phyloP scores from a whole-genome alignment of 2,113 vertebrate genomes.

The Pipra filicauda region DNA sequence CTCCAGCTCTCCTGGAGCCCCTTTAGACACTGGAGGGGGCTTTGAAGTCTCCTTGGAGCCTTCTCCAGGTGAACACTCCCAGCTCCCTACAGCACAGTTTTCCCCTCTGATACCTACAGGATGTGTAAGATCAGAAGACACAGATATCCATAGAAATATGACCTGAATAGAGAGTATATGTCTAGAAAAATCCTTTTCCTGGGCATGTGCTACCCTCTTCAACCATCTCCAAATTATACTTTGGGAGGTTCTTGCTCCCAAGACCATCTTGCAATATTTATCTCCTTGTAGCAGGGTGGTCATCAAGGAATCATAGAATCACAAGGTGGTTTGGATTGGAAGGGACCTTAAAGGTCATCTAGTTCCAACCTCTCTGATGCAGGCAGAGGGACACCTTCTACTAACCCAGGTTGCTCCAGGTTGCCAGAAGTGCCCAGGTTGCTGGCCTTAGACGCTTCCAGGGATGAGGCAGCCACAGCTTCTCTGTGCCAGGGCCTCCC shows the following conservation, averaged over 20 bases:
- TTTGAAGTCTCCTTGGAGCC: neutral
- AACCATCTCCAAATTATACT: neutral
- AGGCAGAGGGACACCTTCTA: neutral
- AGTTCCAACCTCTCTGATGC: neutral
- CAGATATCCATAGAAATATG: neutral
- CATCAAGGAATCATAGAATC: neutral
- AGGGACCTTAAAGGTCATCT: neutral
- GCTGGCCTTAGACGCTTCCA: neutral
- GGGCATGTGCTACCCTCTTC: neutral
- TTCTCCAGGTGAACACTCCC: neutral
- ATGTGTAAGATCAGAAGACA: neutral
- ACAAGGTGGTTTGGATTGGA: neutral
- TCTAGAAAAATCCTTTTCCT: neutral
- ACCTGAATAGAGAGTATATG: neutral
- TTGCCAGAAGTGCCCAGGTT: too few relatives aligned
- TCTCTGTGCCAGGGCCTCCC: neutral
- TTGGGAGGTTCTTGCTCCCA: neutral
- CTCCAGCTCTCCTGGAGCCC: neutral
- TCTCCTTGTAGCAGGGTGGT: neutral
- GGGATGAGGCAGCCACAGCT: neutral
- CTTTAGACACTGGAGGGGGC: neutral
- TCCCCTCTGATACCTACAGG: neutral
- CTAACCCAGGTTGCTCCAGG: neutral
- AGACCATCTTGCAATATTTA: neutral
- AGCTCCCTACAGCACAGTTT: neutral